Base-by-base conservation (phyloP, 2,888 invertebrate species). In the Agonopterix subpropinquella region DNA sequence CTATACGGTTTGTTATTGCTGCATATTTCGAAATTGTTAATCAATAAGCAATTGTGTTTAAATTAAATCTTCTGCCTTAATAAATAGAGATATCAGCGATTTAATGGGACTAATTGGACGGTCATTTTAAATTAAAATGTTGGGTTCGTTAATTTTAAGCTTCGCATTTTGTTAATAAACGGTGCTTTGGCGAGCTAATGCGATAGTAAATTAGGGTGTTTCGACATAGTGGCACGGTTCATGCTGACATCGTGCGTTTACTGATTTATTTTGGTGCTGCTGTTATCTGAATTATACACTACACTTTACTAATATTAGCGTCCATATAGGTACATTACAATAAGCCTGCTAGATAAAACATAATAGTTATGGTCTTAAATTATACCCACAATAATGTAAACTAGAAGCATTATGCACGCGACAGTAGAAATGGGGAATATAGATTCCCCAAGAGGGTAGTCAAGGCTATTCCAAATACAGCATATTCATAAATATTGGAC, bases 201-300 rank as follows among this genome's bases (percentile, higher is more conserved):
- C 77, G 68, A 70, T 77, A 79, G 70, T 83, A 81, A 81, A 83
- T 83, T 80, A 80, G 80, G 75, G 80, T 79, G 75, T 79, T 77
- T 69, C 61, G 62, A 63, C 59, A 56, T 55, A 60, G 61, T 67
- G 68, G 66, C 62, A 63, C 63, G 63, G 62, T 58, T 61, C 60
- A 64, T 58, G 70, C 68, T 75, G 73, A 73, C 68, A 67, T 58
- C 57, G 62, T 56, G 65, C 62, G 58, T 66, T 66, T 57, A 59
- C 65, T 77, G 75, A 77, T 77, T 77, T 77, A 77, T 75, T 65
- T 58, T 50, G 56, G 53, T 28, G 28, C 28, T 28, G 62, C 67
- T 70, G 70, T 77, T 77, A 77, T 75, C 73, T 61, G 69, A 75
- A 74, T 75, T 76, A 75, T 61, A 65, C 63, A 61, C 62, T 65